These are phyloP conservation scores for Euplagia quadripunctaria DNA, from an alignment of 2,888 invertebrate species.

Conservation along the genomic window DNA sequence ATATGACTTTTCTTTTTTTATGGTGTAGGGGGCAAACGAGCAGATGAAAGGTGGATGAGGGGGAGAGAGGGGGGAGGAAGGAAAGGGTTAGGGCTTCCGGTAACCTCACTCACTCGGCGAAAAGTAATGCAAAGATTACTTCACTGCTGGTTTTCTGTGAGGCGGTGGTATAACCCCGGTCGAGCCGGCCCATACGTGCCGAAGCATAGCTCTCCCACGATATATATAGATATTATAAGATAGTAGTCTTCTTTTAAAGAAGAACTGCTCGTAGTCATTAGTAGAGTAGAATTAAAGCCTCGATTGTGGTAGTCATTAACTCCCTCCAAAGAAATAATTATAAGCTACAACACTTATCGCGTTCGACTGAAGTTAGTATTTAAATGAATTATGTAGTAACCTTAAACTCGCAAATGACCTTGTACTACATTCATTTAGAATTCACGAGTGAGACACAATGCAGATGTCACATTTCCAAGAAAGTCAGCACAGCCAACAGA, in stretches of 20 bases:
- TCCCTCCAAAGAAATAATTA: background rate
- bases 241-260: background rate
- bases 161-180: too few relatives aligned
- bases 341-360: background rate
- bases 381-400: conserved; percentile 1
- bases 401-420: conserved; percentile 8
- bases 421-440: conserved; percentile 4
- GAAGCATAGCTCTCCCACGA: too few relatives aligned
- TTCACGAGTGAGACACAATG: conserved; percentile 10
- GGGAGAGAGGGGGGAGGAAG: too few relatives aligned
- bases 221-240: too few relatives aligned
- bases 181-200: too few relatives aligned
- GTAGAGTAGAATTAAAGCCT: background rate
- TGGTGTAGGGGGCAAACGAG: too few relatives aligned
- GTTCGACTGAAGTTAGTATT: background rate
- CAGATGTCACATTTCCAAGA: conserved; percentile 54
- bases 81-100: too few relatives aligned
- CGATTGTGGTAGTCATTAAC: background rate
- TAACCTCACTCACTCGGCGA: too few relatives aligned
- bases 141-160: too few relatives aligned
- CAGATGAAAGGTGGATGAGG: too few relatives aligned
- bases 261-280: background rate
- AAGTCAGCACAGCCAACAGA: conserved; percentile 57
- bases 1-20: too few relatives aligned
- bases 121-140: too few relatives aligned